Conservation (phyloP, 92 coral and sea anemone species). For the Epizoanthus fatuus region DNA sequence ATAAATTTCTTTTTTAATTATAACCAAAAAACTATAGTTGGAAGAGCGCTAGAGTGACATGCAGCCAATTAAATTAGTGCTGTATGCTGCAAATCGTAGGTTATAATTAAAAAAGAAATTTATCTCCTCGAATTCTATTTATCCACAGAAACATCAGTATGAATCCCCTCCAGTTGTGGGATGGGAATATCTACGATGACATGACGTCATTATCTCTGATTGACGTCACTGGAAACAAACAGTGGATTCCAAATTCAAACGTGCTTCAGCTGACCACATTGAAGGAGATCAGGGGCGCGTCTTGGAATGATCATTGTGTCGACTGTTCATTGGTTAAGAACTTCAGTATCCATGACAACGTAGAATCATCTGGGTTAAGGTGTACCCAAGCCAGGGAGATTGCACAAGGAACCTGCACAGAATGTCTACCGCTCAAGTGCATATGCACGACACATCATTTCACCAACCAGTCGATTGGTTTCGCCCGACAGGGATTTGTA, state of each 20-base stretch:
- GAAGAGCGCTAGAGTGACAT: no score
- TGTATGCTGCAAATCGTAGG: no score
- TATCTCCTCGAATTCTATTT: neutral
- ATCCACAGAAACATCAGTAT: conserved; percentile 50
- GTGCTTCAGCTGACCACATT: conserved; percentile 51
- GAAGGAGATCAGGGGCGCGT: conserved; percentile 55
- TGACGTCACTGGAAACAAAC: conserved; percentile 36
- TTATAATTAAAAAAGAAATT: neutral
- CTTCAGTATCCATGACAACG: neutral
- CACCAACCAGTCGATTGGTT: neutral
- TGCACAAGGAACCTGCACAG: conserved; percentile 14
- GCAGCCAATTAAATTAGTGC: no score
- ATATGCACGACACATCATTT: neutral
- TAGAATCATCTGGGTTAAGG: neutral
- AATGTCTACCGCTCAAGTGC: conserved; percentile 25
- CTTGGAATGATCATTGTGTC: conserved; percentile 66
- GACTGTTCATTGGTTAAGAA: conserved; percentile 64
- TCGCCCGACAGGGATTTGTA: conserved; percentile 27
- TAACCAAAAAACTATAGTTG: no score
- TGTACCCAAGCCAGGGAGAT: neutral
- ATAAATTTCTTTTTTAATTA: no score
- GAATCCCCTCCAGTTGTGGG: conserved; percentile 57
- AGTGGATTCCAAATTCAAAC: conserved; percentile 48
- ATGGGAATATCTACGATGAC: conserved; percentile 41
- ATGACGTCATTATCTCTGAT: conserved; percentile 56